Evolutionary conservation across 2,888 invertebrate species (phyloP), one percentile per base, ranked within the genome.

Genomic region (Drosophila dives): DNA sequence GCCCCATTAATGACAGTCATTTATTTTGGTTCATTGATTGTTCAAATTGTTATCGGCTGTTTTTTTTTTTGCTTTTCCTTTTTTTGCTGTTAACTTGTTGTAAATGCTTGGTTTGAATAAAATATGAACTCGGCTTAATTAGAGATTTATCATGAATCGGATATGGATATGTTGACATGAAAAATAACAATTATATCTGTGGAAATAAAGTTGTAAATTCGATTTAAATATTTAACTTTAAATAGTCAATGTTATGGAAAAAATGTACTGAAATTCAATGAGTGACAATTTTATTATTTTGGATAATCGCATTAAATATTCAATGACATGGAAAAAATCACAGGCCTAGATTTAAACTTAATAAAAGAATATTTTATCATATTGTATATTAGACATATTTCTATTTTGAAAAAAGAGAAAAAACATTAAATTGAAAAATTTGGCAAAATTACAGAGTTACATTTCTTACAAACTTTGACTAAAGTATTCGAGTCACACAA

Each of bases 1-100:
- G 33, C 45, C 54, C 64, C 77, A 85, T 75, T 89, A 87, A 84
- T 73, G 87, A 65, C 80, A 64, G 68, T 54, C 55, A 85, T 87
- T 89, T 82, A 84, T 77, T 79, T 58, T 62, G 64, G 54, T 50
- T 60, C 64, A 81, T 85, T 89, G 84, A 85, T 85, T 87, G 76
- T 71, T 64, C 32, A 36, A 29, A 66, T 66, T 53, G 36, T 11
- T 61, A 49, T 56, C 51, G 40, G 10, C 8, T 8, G n/a, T 36
- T 36, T 50, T 64, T 32, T 61, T 33, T 50, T 6, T 42, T 23
- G 20, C 15, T 45, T 45, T 23, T 8, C 67, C 54, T 61, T 63
- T 63, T 70, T 64, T 64, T 50, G 62, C 62, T 66, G 66, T 74
- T 80, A 75, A 72, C 65, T 74, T 77, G 77, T n/a, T 32, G 63